Base-by-base conservation (phyloP, 2,113 vertebrate species). In the Coptodon bakossiorum region DNA sequence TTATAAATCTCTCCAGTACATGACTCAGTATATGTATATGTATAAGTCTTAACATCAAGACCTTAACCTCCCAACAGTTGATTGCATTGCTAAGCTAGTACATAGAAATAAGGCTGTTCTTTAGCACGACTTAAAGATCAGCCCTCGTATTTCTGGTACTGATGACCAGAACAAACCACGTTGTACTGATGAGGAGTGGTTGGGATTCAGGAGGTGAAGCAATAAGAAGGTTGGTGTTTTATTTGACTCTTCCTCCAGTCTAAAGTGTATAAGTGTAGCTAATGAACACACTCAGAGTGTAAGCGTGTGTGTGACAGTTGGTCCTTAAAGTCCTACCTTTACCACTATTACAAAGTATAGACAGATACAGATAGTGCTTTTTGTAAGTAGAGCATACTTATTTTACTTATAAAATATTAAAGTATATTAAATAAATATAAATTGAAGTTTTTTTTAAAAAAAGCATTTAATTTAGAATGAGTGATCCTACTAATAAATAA, bases 131-230 rank as follows among this genome's bases (percentile, higher is more conserved):
- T 61, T 3, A 34, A 61, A 34, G 57, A 61, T 4, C 16, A 61
- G 2, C 29, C 29, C 1, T 34, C 1, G 59, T 34, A 19, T 63
- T 36, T 36, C 1, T 36, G 17, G 16, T 63, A 9, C 0, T 66
- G 19, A 0, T 38, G 61, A 66, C 19, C 34, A 66, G 61, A 19
- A 38, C 34, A 66, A 36, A 66, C 61, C 9, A 38, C n/a, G 17
- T 66, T 7, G 2, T 36, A 0, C 0, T n/a, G 61, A n/a, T 36
- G 31, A 66, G 9, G 61, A 36, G 17, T 11, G 2, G 61, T 31
- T 61, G 16, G 57, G 29, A 34, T 61, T 6, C 9, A 19, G 9
- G 0, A 36, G 61, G 61, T 66, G 6, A 66, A 66, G 31, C 2
- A 36, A n/a, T 36, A 11, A n/a, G 61, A 66, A 38, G 17, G 10